Conservation (phyloP, 2,888 invertebrate genomes). For the Pterostichus niger region DNA sequence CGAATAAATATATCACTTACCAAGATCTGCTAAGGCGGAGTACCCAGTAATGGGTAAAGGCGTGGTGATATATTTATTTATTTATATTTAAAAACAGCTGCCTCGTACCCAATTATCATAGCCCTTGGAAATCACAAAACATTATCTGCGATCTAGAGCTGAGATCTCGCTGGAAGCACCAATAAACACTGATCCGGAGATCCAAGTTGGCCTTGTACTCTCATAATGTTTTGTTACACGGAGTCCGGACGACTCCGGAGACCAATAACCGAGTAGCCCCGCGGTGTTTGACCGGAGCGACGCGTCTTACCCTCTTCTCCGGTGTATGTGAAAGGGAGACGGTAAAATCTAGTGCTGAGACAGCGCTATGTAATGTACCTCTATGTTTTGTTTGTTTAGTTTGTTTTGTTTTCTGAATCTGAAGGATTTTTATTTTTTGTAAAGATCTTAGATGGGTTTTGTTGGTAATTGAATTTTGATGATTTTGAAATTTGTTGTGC, state of each 20-base stretch:
- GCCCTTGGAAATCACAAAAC: conserved; percentile 47
- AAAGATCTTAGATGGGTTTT: conserved; percentile 17
- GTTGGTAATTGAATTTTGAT: conserved; percentile 40
- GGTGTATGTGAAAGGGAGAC: not conserved
- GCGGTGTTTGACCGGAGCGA: conserved; percentile 44
- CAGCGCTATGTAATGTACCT: conserved; percentile 31
- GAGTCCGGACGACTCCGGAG: conserved; percentile 55
- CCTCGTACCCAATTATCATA: conserved; percentile 28
- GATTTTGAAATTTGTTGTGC: conserved; percentile 37
- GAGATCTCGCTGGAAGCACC: conserved; percentile 30
- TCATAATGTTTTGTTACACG: conserved; percentile 61
- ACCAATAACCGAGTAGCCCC: conserved; percentile 60
- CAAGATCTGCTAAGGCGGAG: too few species aligned
- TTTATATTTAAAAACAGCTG: conserved; percentile 37
- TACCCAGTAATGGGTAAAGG: too few species aligned
- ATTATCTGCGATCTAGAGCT: conserved; percentile 18
- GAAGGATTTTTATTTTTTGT: conserved; percentile 45
- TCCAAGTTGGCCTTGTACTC: conserved; percentile 47
- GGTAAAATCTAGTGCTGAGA: conserved; percentile 16
- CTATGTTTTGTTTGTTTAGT: conserved; percentile 34
- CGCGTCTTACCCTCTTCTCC: conserved; percentile 1
- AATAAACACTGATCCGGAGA: conserved; percentile 61
- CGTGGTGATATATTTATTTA: too few species aligned
- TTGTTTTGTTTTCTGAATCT: conserved; percentile 38
- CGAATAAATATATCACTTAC: too few species aligned